These are phyloP conservation scores for Prunella fulvescens DNA, from an alignment of 2,113 vertebrate genomes.

Conservation along the genomic window DNA sequence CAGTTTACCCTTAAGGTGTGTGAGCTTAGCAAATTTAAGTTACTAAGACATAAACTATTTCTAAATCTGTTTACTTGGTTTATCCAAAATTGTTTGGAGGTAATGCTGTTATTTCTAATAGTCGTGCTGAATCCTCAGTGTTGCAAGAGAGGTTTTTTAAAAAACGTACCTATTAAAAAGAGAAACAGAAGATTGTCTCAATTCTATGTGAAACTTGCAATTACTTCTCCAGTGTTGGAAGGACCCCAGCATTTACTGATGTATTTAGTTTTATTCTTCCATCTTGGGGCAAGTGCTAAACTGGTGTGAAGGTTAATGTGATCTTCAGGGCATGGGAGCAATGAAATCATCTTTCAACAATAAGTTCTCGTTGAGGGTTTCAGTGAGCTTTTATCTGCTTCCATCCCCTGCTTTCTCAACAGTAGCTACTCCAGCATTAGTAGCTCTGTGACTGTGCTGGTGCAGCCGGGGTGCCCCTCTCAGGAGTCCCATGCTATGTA, in stretches of 20 bases:
- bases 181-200: neutral
- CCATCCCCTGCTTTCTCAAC: neutral
- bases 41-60: neutral
- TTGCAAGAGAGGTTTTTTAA: neutral
- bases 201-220: neutral
- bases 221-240: neutral
- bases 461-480: neutral
- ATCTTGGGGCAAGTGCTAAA: neutral
- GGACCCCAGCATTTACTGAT: neutral
- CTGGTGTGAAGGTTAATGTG: neutral
- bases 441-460: neutral
- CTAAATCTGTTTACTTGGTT: neutral
- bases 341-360: neutral
- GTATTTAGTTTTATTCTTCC: neutral
- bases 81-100: neutral
- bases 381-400: neutral
- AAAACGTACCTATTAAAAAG: neutral
- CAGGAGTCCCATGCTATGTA: rapidly evolving
- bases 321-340: neutral
- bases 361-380: neutral
- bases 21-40: neutral
- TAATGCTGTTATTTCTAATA: neutral
- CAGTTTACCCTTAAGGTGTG: neutral
- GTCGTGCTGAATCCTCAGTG: neutral
- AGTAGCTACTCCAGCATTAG: neutral